These are phyloP conservation scores for Phrynosoma blainvillii DNA, from an alignment of 2,113 vertebrate genomes.

Conservation along the genomic window DNA sequence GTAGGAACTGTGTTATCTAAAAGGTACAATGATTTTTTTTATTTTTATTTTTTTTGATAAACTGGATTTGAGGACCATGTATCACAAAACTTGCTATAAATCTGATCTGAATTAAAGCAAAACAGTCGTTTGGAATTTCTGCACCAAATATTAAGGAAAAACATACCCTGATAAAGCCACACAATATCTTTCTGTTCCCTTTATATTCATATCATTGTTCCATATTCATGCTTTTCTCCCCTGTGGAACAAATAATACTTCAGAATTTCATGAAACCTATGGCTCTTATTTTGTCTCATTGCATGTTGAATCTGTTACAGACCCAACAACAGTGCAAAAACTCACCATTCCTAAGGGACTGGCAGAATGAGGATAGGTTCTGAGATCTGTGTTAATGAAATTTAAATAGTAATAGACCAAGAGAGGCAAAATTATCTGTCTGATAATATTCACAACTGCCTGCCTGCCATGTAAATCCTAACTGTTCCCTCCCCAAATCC, in stretches of 20 bases:
- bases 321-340: background rate
- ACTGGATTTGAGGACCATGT: background rate
- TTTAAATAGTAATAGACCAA: background rate
- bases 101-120: background rate
- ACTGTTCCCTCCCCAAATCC: background rate
- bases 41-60: slow-evolving; percentile 16
- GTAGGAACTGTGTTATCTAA: background rate
- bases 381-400: background rate
- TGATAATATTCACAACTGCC: background rate
- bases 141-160: background rate
- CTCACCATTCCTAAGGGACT: background rate
- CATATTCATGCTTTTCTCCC: background rate
- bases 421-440: background rate
- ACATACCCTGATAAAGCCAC: background rate
- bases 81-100: background rate
- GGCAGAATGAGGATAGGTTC: background rate
- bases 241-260: background rate
- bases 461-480: background rate
- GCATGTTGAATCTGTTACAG: background rate
- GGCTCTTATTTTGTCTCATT: background rate
- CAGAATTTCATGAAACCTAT: background rate
- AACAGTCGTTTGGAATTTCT: background rate
- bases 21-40: background rate
- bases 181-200: background rate
- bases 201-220: background rate